Evolutionary conservation across 2,888 invertebrate species (phyloP).

Genomic region (Apodemia mormo): DNA sequence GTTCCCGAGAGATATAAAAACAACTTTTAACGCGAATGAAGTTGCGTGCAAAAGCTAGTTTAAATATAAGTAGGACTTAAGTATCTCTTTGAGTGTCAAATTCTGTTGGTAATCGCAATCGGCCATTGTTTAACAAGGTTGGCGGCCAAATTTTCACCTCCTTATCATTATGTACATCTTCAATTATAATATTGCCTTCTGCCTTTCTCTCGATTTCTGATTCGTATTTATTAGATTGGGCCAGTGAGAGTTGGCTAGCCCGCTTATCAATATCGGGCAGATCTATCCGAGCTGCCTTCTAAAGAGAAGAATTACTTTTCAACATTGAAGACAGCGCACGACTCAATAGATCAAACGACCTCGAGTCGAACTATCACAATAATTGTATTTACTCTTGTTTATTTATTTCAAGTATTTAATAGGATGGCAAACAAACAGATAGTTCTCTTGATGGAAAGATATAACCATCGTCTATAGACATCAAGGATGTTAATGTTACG

Average conservation of each 20-base stretch:
- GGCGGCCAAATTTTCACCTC: background rate
- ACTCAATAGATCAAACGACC: too few relatives aligned
- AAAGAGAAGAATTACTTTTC: background rate
- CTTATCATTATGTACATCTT: slow-evolving; percentile 2
- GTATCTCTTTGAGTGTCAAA: background rate
- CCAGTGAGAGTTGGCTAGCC: background rate
- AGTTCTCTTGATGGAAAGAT: too few relatives aligned
- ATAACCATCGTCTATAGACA: too few relatives aligned
- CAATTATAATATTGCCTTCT: background rate
- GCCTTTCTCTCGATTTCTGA: background rate
- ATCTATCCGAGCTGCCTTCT: background rate
- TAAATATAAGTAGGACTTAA: background rate
- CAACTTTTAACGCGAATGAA: too few relatives aligned
- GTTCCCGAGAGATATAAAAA: too few relatives aligned
- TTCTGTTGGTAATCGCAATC: background rate
- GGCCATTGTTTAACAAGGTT: background rate
- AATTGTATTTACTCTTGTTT: too few relatives aligned
- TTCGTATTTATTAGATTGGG: background rate
- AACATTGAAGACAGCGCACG: too few relatives aligned
- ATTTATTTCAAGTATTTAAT: too few relatives aligned
- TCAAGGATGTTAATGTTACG: too few relatives aligned
- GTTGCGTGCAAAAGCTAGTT: too few relatives aligned
- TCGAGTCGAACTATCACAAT: too few relatives aligned
- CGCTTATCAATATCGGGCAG: background rate
- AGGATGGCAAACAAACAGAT: too few relatives aligned